Evolutionary conservation across 2,113 vertebrate species (phyloP).

Genomic region (Coturnix japonica): DNA sequence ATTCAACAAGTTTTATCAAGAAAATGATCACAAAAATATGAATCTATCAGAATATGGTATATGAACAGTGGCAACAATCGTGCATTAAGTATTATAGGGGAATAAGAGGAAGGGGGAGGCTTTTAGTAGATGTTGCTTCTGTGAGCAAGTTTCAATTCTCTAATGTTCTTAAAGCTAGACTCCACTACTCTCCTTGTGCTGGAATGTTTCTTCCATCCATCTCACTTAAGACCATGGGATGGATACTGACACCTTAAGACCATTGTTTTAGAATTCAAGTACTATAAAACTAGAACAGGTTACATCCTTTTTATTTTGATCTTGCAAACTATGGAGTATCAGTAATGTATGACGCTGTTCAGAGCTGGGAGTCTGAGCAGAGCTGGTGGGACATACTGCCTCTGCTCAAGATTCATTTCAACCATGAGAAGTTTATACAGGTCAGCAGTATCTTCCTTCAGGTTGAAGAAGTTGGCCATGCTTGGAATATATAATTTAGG

Average conservation of each 20-base stretch:
- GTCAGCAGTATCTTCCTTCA: background rate
- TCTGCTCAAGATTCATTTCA: background rate
- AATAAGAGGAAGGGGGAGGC: background rate
- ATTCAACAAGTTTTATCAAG: background rate
- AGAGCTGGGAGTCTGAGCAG: background rate
- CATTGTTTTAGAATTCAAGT: background rate
- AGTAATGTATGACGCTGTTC: slow-evolving; percentile 3
- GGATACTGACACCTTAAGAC: background rate
- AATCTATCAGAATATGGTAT: background rate
- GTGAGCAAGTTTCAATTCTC: background rate
- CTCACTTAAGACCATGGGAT: background rate
- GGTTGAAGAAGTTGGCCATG: background rate
- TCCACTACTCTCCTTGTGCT: background rate
- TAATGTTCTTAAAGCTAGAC: background rate
- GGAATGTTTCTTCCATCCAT: background rate
- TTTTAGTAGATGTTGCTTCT: background rate
- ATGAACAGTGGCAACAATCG: background rate
- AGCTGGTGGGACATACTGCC: background rate
- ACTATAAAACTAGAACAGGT: background rate
- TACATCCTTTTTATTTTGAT: slow-evolving; percentile 5
- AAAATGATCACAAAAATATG: background rate
- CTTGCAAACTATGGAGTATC: background rate
- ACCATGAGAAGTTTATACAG: background rate
- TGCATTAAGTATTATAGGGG: background rate
- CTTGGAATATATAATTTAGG: background rate